phyloP scores from a whole-genome alignment of 2,797 vertebrate genomes.

The Leptodactylus fallax region DNA sequence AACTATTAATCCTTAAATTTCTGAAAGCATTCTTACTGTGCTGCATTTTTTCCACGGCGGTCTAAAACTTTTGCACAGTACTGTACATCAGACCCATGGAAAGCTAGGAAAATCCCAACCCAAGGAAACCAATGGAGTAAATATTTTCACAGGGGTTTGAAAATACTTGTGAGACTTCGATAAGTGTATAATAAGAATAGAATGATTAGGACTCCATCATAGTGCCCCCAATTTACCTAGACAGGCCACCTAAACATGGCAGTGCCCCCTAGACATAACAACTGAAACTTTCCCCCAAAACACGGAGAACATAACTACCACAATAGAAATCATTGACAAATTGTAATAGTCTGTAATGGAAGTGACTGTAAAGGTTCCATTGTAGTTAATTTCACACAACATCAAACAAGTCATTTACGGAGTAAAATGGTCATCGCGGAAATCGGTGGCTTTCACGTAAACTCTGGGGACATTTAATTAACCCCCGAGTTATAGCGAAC shows the following conservation, averaged over 20 bases:
- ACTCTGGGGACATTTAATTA: background rate
- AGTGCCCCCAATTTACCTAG: background rate
- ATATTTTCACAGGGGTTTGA: too few species aligned
- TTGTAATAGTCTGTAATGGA: background rate
- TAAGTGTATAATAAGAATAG: too few species aligned
- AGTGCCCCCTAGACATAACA: background rate
- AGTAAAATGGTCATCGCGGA: background rate
- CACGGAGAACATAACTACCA: background rate
- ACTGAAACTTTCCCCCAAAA: background rate
- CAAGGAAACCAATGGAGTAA: too few species aligned
- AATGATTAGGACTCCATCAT: background rate
- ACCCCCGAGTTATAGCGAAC: background rate
- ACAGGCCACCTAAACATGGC: background rate
- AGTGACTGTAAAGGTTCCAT: background rate
- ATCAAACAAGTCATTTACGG: background rate
- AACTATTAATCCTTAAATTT: too few species aligned
- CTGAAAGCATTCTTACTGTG: too few species aligned
- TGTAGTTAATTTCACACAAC: background rate
- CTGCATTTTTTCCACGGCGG: too few species aligned
- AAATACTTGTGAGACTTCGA: too few species aligned
- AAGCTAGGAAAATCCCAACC: background rate
- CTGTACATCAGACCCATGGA: too few species aligned
- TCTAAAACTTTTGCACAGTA: too few species aligned
- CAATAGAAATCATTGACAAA: background rate
- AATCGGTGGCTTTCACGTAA: background rate